Percentiles rank a stretch among this genome's conserved stretches.
Evolutionary conservation across 2,797 vertebrate genomes (phyloP).

Genomic region (Falco columbarius): DNA sequence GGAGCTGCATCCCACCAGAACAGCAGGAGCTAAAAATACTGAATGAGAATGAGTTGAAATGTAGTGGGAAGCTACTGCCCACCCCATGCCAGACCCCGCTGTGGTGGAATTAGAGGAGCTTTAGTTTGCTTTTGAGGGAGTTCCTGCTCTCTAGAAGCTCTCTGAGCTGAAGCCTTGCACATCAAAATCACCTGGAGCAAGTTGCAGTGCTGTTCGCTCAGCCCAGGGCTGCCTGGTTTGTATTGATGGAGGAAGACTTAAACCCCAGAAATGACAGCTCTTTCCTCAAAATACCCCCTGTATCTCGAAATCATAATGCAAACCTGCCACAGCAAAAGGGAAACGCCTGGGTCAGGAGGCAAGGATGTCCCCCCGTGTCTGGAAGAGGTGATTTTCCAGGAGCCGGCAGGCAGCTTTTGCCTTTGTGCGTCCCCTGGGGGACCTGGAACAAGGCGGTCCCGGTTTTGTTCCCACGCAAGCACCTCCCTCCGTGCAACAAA

Average conservation of each 20-base stretch:
- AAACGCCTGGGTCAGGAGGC: background rate
- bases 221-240: background rate
- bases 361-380: background rate
- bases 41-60: background rate
- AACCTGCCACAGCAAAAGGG: background rate
- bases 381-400: background rate
- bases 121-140: background rate
- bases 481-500: accelerated
- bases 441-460: background rate
- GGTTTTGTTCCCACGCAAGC: background rate
- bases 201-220: background rate
- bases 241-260: background rate
- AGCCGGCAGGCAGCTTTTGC: background rate
- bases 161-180: background rate
- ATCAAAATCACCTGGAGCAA: accelerated
- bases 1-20: background rate
- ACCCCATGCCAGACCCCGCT: background rate
- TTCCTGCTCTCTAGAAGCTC: background rate
- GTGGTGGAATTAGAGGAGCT: background rate
- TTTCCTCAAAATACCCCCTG: background rate
- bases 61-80: background rate
- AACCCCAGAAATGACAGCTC: background rate
- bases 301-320: accelerated
- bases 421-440: background rate
- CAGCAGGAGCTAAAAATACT: background rate